Base-by-base conservation (phyloP, 2,888 invertebrate species). In the Hydriomena furcata region DNA sequence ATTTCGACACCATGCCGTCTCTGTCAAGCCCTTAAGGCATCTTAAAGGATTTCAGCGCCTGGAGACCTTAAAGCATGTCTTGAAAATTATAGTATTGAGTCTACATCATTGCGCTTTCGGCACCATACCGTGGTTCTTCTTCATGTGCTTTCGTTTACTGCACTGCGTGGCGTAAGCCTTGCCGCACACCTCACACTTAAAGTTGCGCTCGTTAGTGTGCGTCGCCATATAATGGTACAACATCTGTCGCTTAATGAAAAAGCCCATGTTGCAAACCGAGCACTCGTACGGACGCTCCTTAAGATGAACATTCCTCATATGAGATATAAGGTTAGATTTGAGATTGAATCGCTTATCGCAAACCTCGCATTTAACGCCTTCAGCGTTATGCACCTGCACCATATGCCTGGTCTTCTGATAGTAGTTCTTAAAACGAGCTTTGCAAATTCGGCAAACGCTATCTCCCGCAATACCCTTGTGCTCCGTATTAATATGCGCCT, bases 161-260 rank as follows among this genome's bases (percentile, higher is more conserved):
- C 81, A 86, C 61, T 86, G 85, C 1, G 87, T 89, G 0, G 86
- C 86, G 44, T 87, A 91, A 58, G 91, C 92, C 44, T 92, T 92
- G 0, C 92, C 91, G 58, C 93, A 94, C 0, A 92, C 80, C 7
- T 93, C 92, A 57, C 93, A 93, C 44, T 92, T 91, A 48, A 91
- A 92, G 12, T 85, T 88, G 23, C 90, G 84, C 28, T 92, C 92
- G 36, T 91, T 91, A 0, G 89, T 89, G 44, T 89, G 89, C 7
- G 84, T 85, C 1, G 86, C 83, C 73, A 88, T 71, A 45, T 90
- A 89, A 35, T 65, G 65, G 1, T 60, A 60, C 4, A 61, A 20
- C 63, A 65, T 63, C 12, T 63, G 63, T 2, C 84, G 65, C 54
- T 85, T 86, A 1, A 84, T 82, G 10, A 89, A 90, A 62, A 91